Percentiles rank a stretch among this genome's conserved stretches.
Conservation (phyloP, 1,140 invertebrate genomes). For the silkworm (Bombyx mori) region ASM3026992v2 NC_085109.1:8115501-8116000, state of each 20-base stretch:
- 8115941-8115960: constrained; percentile 54
- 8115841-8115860: constrained; percentile 56
- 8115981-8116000: constrained; percentile 30
- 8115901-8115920: constrained; percentile 7
- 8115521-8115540: no score
- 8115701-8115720: constrained; percentile 15
- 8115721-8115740: neutral
- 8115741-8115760: constrained; percentile 1
- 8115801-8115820: constrained; percentile 64
- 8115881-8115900: constrained; percentile 28
- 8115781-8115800: constrained; percentile 31
- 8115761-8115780: constrained; percentile 13
- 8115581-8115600: no score
- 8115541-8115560: no score
- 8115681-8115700: neutral
- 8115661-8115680: constrained; percentile 8
- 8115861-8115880: constrained; percentile 64
- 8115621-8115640: no score
- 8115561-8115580: no score
- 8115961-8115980: constrained; percentile 32
- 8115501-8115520: no score
- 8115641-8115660: no score
- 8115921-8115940: constrained; percentile 33
- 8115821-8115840: constrained; percentile 53
- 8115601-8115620: no score